Base-by-base conservation (phyloP, 2,113 vertebrate species). In the Mungos mungo region DNA sequence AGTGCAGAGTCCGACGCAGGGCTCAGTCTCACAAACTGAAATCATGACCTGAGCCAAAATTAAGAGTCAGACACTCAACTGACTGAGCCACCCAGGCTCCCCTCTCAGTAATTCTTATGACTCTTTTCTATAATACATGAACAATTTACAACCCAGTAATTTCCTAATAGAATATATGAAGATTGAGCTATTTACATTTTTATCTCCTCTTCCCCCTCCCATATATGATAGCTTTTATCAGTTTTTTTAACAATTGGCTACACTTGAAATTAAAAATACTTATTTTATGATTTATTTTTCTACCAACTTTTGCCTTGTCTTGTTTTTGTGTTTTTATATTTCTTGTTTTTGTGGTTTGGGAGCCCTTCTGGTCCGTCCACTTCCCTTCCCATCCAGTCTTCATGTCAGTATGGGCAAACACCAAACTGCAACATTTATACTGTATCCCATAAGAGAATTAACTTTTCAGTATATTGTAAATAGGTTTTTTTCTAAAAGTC, bases 321-420 rank as follows among this genome's bases (percentile, higher is more conserved):
- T 77, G 12, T 16, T 83, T 66, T 81, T 19, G 45, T 47, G 25
- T 57, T 87, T n/a, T n/a, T n/a, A n/a, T n/a, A n/a, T n/a, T n/a
- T n/a, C n/a, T n/a, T 47, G 25, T 57, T 87, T 85, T 69, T 85
- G 31, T 90, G 3, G 16, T 66, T 92, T 92, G 41, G 87, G 66
- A 82, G 45, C 66, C 23, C 7, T 66, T 72, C 25, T 68, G 25
- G 29, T 45, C 5, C 35, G 12, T 88, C 35, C n/a, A 69, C 15
- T 35, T 88, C 54, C 10, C 45, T 82, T 88, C 13, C 45, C 52
- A 90, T 45, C 72, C 25, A 82, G 45, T 45, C 77, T 81, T 21
- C 27, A 81, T 82, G 41, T 12, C 13, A 31, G 23, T 41, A 88
- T n/a, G n/a, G 41, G n/a, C 3, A 65, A 81, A 25, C n/a, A 72